Evolutionary conservation across 2,888 invertebrate species (phyloP).

Genomic region (Nemotelus nigrinus): DNA sequence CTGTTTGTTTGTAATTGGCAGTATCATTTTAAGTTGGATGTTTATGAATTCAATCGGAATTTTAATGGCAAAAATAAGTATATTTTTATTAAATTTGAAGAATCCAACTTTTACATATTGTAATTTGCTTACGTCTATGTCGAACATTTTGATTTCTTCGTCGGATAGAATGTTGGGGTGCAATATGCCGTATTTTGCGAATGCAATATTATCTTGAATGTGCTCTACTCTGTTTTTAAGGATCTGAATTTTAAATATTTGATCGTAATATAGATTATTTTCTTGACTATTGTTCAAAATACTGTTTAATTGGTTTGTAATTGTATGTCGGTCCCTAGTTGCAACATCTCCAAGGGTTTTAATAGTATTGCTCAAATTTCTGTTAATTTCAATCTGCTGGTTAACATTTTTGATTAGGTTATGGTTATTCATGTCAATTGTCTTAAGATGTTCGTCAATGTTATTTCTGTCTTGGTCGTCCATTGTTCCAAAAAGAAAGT

Average conservation of each 20-base stretch:
- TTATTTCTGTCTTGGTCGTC: slow-evolving; percentile 31
- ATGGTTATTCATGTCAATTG: too few species aligned
- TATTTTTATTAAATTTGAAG: slow-evolving; percentile 1
- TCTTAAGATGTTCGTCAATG: neutral
- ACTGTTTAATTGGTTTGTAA: too few species aligned
- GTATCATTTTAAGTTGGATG: slow-evolving; percentile 14
- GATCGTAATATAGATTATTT: too few species aligned
- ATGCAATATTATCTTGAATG: too few species aligned
- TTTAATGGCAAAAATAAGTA: slow-evolving; percentile 5
- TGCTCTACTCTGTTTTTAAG: slow-evolving; percentile 2
- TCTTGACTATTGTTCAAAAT: too few species aligned
- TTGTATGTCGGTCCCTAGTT: too few species aligned
- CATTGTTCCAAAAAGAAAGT: too few species aligned
- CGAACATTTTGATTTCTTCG: slow-evolving; percentile 8
- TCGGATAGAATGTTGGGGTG: slow-evolving; percentile 2
- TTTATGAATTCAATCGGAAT: neutral
- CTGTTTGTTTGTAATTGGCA: slow-evolving; percentile 1
- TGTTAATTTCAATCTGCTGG: slow-evolving; percentile 44
- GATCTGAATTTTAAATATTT: slow-evolving; percentile 9
- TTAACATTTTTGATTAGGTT: slow-evolving; percentile 18
- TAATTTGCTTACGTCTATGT: neutral
- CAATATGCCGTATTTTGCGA: neutral
- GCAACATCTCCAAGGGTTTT: too few species aligned
- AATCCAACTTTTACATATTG: slow-evolving; percentile 17
- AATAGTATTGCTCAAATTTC: neutral